Evolutionary conservation across 2,888 invertebrate genomes (phyloP).

Genomic region (Gryllus longicercus): DNA sequence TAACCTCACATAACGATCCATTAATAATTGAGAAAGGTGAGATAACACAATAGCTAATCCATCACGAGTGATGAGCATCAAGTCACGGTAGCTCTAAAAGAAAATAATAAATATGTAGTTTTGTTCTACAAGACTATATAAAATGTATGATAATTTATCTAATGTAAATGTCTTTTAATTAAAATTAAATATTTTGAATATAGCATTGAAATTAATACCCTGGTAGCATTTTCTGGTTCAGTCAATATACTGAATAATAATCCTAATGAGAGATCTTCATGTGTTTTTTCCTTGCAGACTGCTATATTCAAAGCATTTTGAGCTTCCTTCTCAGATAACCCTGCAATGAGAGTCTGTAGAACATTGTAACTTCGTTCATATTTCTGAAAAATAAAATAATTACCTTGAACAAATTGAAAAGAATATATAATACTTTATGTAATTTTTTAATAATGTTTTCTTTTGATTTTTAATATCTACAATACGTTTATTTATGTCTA

Average conservation of each 20-base stretch:
- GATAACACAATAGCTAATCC: slow-evolving; percentile 78
- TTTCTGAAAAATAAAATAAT: slow-evolving; percentile 64
- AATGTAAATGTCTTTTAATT: background rate
- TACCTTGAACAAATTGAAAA: background rate
- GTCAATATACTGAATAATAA: slow-evolving; percentile 83
- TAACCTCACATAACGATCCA: slow-evolving; percentile 84
- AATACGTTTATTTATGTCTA: background rate
- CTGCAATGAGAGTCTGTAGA: slow-evolving; percentile 72
- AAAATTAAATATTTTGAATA: background rate
- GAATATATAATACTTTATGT: background rate
- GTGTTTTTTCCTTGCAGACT: slow-evolving; percentile 80
- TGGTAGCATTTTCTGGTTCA: slow-evolving; percentile 76
- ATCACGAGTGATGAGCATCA: slow-evolving; percentile 85
- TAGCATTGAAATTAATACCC: slow-evolving; percentile 44
- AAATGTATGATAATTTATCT: background rate
- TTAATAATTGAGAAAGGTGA: slow-evolving; percentile 77
- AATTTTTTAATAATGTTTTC: background rate
- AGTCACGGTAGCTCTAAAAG: slow-evolving; percentile 76
- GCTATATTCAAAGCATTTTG: slow-evolving; percentile 88
- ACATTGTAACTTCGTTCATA: slow-evolving; percentile 79
- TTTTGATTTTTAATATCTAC: background rate
- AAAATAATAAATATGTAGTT: slow-evolving; percentile 25
- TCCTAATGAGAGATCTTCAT: slow-evolving; percentile 86
- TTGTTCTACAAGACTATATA: background rate
- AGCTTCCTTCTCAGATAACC: slow-evolving; percentile 88